Percentiles rank a stretch among this genome's conserved stretches.
phyloP scores from a whole-genome alignment of 2,113 vertebrate genomes.

The Scomber colias region DNA sequence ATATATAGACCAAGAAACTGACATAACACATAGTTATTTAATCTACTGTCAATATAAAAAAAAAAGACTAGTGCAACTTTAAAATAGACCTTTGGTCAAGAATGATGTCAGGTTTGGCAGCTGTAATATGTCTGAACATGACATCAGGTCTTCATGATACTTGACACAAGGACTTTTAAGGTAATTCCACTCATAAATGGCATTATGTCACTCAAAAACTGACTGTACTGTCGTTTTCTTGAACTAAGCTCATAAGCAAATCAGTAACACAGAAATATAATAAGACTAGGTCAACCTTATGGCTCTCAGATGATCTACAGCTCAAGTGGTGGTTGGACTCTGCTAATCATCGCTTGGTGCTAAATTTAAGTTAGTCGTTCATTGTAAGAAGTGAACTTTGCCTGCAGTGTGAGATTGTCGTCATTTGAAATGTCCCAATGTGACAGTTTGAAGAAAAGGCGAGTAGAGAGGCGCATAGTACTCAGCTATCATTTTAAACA shows the following conservation, averaged over 20 bases:
- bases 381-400: constrained; percentile 23
- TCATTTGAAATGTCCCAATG: background rate
- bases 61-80: too few relatives aligned
- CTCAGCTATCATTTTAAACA: background rate
- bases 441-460: background rate
- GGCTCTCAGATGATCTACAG: background rate
- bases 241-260: background rate
- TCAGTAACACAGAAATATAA: background rate
- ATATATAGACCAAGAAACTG: too few relatives aligned
- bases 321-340: background rate
- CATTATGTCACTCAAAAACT: too few relatives aligned
- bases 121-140: too few relatives aligned
- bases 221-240: background rate
- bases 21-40: too few relatives aligned
- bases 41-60: too few relatives aligned
- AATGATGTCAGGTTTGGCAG: background rate
- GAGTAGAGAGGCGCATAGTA: background rate
- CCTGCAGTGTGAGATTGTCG: background rate
- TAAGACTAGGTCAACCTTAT: background rate
- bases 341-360: constrained; percentile 14
- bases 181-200: too few relatives aligned
- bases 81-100: too few relatives aligned
- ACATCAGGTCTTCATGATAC: too few relatives aligned
- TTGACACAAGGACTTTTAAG: too few relatives aligned
- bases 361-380: background rate